phyloP scores from a whole-genome alignment of 2,113 vertebrate genomes.

The Sigmodon hispidus region DNA sequence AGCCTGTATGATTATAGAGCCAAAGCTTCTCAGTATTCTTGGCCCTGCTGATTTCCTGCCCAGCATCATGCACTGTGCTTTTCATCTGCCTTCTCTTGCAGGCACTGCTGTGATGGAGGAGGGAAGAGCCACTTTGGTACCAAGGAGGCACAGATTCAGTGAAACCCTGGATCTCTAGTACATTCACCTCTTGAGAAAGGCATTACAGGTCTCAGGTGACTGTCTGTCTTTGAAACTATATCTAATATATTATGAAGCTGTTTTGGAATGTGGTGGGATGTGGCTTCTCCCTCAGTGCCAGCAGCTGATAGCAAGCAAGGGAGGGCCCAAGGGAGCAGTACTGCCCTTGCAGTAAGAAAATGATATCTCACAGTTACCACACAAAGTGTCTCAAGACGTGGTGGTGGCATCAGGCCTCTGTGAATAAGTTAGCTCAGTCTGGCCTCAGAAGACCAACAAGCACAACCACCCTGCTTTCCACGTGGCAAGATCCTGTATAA shows the following conservation, averaged over 20 bases:
- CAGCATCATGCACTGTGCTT: not conserved
- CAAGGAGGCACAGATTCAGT: not conserved
- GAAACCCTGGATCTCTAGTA: constrained; percentile 56
- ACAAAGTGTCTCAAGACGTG: not conserved
- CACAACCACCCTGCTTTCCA: not conserved
- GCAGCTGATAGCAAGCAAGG: not conserved
- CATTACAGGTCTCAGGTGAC: not conserved
- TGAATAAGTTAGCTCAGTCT: not conserved
- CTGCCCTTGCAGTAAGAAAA: not conserved
- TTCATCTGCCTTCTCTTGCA: not conserved
- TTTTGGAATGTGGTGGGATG: constrained; percentile 42
- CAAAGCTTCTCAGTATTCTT: not conserved
- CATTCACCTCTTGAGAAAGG: not conserved
- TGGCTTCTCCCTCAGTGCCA: not conserved
- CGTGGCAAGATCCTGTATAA: too few species aligned
- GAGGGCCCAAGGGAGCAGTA: not conserved
- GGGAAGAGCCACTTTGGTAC: not conserved
- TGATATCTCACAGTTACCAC: not conserved
- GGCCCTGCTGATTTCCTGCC: not conserved
- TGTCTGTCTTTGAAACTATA: constrained; percentile 52
- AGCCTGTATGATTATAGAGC: not conserved
- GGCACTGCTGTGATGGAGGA: not conserved
- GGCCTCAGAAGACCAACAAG: not conserved
- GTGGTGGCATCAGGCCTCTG: not conserved
- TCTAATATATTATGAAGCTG: constrained; percentile 63